Percentiles rank a stretch among this genome's conserved stretches.
Evolutionary conservation across 2,888 invertebrate genomes (phyloP).

Genomic region (Odontomyia ornata): DNA sequence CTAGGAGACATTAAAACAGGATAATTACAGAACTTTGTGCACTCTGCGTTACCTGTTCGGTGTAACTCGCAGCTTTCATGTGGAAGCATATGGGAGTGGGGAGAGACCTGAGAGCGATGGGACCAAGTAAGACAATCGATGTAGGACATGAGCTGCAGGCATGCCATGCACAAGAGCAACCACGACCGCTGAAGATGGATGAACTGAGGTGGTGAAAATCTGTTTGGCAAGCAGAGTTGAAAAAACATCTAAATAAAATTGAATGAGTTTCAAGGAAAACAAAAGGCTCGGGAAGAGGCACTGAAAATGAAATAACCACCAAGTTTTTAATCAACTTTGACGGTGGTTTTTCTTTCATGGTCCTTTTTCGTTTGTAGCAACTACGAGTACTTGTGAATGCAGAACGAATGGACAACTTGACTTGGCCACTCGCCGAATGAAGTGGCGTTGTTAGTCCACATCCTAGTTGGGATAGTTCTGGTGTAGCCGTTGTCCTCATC

Average conservation of each 20-base stretch:
- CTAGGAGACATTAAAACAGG: slow-evolving; percentile 37
- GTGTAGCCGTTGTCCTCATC: not conserved
- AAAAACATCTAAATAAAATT: not conserved
- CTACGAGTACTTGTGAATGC: not conserved
- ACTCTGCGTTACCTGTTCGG: slow-evolving; percentile 16
- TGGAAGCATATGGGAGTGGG: not conserved
- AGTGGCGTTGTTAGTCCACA: not conserved
- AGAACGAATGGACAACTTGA: not conserved
- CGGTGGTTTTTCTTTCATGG: slow-evolving; percentile 34
- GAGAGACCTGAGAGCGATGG: not conserved
- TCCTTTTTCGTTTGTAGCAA: not conserved
- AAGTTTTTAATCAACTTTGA: slow-evolving; percentile 38
- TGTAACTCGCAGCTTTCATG: not conserved
- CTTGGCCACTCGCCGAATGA: not conserved
- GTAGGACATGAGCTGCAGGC: not conserved
- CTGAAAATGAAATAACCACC: slow-evolving; percentile 36
- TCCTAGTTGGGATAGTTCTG: slow-evolving; percentile 3
- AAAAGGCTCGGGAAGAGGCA: not conserved
- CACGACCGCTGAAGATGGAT: not conserved
- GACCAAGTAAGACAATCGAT: not conserved
- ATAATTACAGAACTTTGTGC: slow-evolving; percentile 37
- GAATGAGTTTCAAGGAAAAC: not conserved
- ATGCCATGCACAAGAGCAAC: not conserved
- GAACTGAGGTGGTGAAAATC: slow-evolving; percentile 1
- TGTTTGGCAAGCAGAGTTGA: not conserved